These are phyloP conservation scores for Callithrix jacchus DNA, from an alignment of 2,113 vertebrate species.

Conservation along the genomic window DNA sequence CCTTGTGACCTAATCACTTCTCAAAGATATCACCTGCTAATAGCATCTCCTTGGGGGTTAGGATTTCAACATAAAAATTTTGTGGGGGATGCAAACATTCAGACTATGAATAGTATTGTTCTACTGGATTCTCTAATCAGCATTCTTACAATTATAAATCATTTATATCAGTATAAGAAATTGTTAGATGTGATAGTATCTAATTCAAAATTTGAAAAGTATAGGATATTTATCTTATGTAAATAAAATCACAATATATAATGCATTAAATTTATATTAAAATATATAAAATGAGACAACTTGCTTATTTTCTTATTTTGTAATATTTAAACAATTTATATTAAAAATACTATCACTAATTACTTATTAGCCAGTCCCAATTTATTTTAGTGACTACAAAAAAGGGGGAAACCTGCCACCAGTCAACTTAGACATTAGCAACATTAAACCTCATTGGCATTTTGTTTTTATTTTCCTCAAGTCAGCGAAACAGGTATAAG, in stretches of 20 bases:
- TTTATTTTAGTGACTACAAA: background rate
- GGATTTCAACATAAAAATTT: background rate
- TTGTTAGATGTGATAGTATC: background rate
- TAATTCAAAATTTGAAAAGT: background rate
- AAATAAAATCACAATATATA: background rate
- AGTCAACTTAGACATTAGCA: background rate
- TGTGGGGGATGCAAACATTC: background rate
- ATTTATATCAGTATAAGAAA: background rate
- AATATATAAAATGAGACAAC: background rate
- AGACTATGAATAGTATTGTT: background rate
- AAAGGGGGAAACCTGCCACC: background rate
- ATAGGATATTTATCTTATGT: background rate
- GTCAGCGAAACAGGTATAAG: background rate
- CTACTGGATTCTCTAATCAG: background rate
- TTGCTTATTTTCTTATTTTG: background rate
- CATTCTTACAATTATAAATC: background rate
- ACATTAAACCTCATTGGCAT: background rate
- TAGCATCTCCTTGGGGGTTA: background rate
- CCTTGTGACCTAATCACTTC: too few species aligned
- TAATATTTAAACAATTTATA: background rate
- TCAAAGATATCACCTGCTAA: background rate
- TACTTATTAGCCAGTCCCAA: background rate
- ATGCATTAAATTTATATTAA: background rate
- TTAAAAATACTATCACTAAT: background rate
- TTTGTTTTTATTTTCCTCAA: slow-evolving; percentile 1